A percentile compares a stretch with the other conserved stretches of the same genome.
Conservation (phyloP, 2,113 vertebrate genomes). For the Romanogobio albipinnatus region DNA sequence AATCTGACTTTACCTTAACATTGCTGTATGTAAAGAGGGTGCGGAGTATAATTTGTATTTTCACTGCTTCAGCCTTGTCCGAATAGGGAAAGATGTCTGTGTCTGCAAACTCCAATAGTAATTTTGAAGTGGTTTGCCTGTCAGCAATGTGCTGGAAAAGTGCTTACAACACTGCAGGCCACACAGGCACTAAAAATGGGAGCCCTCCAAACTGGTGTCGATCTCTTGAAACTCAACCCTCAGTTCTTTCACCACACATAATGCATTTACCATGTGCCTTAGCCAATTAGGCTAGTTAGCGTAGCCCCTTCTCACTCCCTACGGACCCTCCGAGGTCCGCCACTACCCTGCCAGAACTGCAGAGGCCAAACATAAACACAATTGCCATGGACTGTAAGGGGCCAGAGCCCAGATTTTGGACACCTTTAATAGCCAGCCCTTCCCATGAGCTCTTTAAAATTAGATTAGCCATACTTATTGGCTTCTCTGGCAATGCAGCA, state of each 20-base stretch:
- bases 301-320: slow-evolving; percentile 28
- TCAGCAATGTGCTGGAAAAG: slow-evolving; percentile 29
- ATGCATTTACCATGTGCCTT: slow-evolving; percentile 71
- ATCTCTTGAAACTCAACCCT: slow-evolving; percentile 22
- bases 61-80: slow-evolving; percentile 1
- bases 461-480: slow-evolving; percentile 68
- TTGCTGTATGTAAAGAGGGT: not conserved
- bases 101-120: not conserved
- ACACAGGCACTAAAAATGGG: slow-evolving; percentile 34
- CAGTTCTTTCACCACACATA: slow-evolving; percentile 64
- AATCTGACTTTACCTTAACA: slow-evolving; percentile 51
- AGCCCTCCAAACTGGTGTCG: slow-evolving; percentile 32
- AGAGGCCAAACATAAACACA: slow-evolving; percentile 52
- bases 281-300: slow-evolving; percentile 58
- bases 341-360: slow-evolving; percentile 49
- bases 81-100: not conserved
- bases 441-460: slow-evolving; percentile 65
- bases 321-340: slow-evolving; percentile 38
- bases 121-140: slow-evolving; percentile 36
- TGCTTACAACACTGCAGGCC: slow-evolving; percentile 36
- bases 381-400: slow-evolving; percentile 59
- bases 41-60: not conserved
- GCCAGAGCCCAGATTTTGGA: slow-evolving; percentile 63
- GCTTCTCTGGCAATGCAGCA: slow-evolving; percentile 63
- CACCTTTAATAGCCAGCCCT: slow-evolving; percentile 52